phyloP scores from a whole-genome alignment of 2,888 invertebrate species.

The Lepidochitona cinerea region DNA sequence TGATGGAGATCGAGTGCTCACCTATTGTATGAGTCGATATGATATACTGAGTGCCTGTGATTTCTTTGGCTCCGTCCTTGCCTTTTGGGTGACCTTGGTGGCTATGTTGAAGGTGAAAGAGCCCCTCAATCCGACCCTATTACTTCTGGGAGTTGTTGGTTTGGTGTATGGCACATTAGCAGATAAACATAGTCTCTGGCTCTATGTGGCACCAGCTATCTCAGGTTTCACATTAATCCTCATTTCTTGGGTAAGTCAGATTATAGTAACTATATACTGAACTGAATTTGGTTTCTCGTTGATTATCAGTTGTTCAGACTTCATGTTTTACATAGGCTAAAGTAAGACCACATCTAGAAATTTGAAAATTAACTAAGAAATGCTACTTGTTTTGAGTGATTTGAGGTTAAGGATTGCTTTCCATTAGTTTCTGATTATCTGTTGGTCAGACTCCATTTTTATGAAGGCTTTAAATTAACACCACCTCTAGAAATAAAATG shows the following conservation, averaged over 20 bases:
- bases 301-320: no score
- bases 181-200: conserved; percentile 85
- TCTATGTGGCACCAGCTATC: conserved; percentile 83
- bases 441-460: no score
- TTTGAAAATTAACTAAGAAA: no score
- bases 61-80: conserved; percentile 87
- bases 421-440: no score
- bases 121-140: conserved; percentile 76
- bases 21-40: conserved; percentile 83
- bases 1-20: conserved; percentile 81
- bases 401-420: no score
- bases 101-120: conserved; percentile 84
- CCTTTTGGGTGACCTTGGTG: conserved; percentile 90
- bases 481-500: no score
- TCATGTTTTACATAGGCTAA: no score
- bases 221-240: conserved; percentile 80
- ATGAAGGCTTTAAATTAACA: no score
- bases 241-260: conserved; percentile 79
- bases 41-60: conserved; percentile 89
- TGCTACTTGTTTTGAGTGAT: no score
- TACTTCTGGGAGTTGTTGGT: conserved; percentile 83
- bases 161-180: conserved; percentile 86
- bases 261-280: no score
- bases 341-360: no score
- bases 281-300: no score